These are phyloP conservation scores for Neodiprion pinetum DNA, from an alignment of 1,140 invertebrate genomes.

Conservation along the genomic window DNA sequence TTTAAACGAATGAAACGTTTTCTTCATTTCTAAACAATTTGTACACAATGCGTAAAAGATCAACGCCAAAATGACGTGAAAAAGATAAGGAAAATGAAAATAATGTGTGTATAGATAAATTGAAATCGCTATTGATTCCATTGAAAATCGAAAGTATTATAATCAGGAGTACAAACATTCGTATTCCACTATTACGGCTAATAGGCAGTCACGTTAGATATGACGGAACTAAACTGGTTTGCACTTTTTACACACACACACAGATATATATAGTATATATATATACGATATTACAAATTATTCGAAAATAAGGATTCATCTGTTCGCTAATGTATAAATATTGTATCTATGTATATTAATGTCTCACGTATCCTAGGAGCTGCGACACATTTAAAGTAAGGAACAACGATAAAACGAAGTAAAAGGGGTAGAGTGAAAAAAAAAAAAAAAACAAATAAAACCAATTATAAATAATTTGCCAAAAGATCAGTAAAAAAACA, in stretches of 20 bases:
- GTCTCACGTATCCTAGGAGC: neutral
- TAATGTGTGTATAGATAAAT: neutral
- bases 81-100: neutral
- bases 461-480: neutral
- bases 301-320: conserved; percentile 3
- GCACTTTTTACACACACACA: neutral
- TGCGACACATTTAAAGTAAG: neutral
- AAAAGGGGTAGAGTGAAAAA: neutral
- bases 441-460: neutral
- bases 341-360: neutral
- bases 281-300: neutral
- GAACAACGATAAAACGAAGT: neutral
- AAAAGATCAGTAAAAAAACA: neutral
- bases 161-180: neutral
- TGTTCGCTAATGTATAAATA: neutral
- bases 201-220: neutral
- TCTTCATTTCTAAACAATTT: neutral
- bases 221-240: neutral
- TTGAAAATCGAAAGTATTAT: neutral
- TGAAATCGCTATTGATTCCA: neutral
- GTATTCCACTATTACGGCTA: neutral
- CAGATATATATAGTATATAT: neutral
- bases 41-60: neutral
- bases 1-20: neutral
- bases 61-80: neutral